Conservation (phyloP, 2,113 vertebrate species). For the Sturnira hondurensis region DNA sequence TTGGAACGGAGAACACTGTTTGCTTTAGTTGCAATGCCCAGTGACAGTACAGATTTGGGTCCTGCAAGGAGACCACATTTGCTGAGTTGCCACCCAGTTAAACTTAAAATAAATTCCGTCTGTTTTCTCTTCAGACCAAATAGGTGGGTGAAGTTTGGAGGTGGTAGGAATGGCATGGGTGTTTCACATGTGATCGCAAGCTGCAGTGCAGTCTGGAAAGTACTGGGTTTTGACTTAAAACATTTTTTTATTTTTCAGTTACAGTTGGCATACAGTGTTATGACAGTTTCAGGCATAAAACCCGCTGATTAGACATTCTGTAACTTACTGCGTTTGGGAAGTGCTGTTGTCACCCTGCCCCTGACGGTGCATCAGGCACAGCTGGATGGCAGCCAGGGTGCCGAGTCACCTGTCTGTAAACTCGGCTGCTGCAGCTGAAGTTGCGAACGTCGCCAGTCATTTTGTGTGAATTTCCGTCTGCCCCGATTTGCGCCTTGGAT, state of each 20-base stretch:
- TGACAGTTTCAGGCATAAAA: not conserved
- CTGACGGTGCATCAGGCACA: not conserved
- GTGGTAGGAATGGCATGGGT: not conserved
- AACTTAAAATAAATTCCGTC: not conserved
- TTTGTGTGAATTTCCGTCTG: not conserved
- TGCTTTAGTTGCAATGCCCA: not conserved
- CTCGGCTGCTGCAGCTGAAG: not conserved
- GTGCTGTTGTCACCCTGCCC: not conserved
- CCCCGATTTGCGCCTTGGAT: not conserved
- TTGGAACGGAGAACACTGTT: not conserved
- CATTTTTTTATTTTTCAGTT: not conserved
- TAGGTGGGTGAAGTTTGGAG: not conserved
- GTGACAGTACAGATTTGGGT: not conserved
- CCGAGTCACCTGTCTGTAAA: not conserved
- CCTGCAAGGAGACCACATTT: not conserved
- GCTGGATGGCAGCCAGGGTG: not conserved
- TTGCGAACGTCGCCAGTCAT: not conserved
- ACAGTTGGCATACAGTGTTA: not conserved
- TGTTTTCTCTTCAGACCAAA: constrained; percentile 18
- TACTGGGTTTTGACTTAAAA: not conserved
- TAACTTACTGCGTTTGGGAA: not conserved
- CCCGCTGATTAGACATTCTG: not conserved
- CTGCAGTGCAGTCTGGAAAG: not conserved
- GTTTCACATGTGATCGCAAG: not conserved
- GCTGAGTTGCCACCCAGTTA: not conserved